A percentile compares a stretch with the other conserved stretches of the same genome.
Conservation (phyloP, 2,888 invertebrate genomes). For the Lagria hirta region DNA sequence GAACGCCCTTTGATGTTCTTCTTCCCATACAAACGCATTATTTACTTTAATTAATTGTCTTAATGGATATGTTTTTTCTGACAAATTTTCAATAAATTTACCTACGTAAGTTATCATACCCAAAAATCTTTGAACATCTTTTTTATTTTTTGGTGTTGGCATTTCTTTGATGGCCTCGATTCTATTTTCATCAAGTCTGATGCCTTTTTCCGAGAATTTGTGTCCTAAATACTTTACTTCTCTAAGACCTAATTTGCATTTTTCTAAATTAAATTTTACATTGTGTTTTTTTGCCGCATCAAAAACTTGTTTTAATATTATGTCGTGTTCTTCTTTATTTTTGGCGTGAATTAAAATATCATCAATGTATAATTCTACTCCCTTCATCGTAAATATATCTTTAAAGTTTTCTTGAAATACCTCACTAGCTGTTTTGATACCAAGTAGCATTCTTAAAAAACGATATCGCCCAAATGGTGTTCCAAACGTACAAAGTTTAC, state of each 20-base stretch:
- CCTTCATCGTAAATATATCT: constrained; percentile 14
- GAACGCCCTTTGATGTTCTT: constrained; percentile 6
- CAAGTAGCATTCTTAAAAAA: constrained; percentile 20
- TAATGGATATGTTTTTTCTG: constrained; percentile 19
- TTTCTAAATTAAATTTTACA: constrained; percentile 32
- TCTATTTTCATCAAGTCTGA: constrained; percentile 30
- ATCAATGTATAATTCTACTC: too few species aligned
- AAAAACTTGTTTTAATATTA: constrained; percentile 27
- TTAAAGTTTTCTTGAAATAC: constrained; percentile 16
- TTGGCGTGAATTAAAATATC: constrained; percentile 23
- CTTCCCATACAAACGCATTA: constrained; percentile 9
- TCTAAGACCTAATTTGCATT: constrained; percentile 31
- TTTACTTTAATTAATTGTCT: constrained; percentile 22
- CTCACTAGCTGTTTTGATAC: constrained; percentile 15
- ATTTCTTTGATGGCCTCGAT: constrained; percentile 33
- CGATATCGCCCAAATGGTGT: constrained; percentile 25
- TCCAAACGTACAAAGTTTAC: constrained; percentile 20
- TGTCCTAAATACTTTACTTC: constrained; percentile 34
- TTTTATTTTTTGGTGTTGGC: constrained; percentile 32
- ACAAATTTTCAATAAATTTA: constrained; percentile 28
- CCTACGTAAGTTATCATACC: constrained; percentile 38
- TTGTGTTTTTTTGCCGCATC: constrained; percentile 25
- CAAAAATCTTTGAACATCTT: constrained; percentile 37
- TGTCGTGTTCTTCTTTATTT: constrained; percentile 23
- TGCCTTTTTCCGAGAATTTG: constrained; percentile 28